phyloP scores from a whole-genome alignment of 2,113 vertebrate species.

The Numenius arquata region DNA sequence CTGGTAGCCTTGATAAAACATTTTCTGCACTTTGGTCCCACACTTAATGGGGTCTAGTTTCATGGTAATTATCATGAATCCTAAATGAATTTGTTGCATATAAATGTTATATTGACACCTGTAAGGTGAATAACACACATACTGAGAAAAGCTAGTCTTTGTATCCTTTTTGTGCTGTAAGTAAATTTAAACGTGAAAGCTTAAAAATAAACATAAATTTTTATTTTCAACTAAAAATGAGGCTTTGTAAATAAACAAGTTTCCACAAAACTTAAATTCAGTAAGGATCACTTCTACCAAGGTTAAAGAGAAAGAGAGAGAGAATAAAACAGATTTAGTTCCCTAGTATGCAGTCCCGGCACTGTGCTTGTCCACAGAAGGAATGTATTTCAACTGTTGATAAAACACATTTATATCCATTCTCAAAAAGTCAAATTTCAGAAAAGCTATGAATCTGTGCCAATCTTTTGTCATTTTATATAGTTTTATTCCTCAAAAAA shows the following conservation, averaged over 20 bases:
- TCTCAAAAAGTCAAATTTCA: background rate
- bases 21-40: background rate
- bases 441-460: background rate
- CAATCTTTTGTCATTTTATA: background rate
- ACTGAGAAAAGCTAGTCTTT: background rate
- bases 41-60: background rate
- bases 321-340: background rate
- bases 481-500: background rate
- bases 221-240: background rate
- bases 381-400: accelerated
- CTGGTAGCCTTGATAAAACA: background rate
- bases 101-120: background rate
- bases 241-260: background rate
- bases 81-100: background rate
- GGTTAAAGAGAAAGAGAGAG: background rate
- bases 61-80: background rate
- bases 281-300: background rate
- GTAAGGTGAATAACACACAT: background rate
- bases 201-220: background rate
- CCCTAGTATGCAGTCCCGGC: background rate
- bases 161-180: background rate
- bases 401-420: background rate
- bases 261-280: background rate
- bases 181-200: background rate
- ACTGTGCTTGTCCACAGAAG: background rate